Conservation (phyloP, 2,797 vertebrate genomes). For the Myotis findleyi region DNA sequence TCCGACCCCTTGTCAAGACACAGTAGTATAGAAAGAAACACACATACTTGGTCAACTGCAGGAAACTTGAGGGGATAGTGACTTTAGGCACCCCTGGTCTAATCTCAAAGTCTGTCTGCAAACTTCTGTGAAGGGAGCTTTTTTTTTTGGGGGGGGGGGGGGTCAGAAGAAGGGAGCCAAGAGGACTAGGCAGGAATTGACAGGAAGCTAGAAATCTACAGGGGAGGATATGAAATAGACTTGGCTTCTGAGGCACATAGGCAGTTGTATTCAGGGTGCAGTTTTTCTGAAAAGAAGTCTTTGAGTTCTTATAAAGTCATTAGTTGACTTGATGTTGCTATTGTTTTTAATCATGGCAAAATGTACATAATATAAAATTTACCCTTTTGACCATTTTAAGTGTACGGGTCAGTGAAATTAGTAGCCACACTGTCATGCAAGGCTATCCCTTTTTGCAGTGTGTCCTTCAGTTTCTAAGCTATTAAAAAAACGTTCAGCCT, state of each 20-base stretch:
- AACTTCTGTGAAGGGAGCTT: background rate
- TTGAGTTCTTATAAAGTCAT: background rate
- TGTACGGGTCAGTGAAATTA: background rate
- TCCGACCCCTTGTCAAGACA: background rate
- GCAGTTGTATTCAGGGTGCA: background rate
- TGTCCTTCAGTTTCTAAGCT: slow-evolving; percentile 8
- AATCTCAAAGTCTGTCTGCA: background rate
- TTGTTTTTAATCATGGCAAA: background rate
- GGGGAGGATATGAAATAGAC: background rate
- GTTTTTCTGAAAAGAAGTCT: background rate
- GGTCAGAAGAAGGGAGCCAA: background rate
- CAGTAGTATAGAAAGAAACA: background rate
- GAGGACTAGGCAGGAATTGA: too few species aligned
- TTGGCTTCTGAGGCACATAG: background rate
- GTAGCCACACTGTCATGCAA: background rate
- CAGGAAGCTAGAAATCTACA: background rate
- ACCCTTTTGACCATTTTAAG: background rate
- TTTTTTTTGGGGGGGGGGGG: rapidly evolving
- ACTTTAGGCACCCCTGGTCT: too few species aligned
- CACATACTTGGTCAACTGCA: background rate
- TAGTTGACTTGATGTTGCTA: background rate
- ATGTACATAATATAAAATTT: background rate
- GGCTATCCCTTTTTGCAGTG: background rate
- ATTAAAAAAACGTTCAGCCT: background rate
- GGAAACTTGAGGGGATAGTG: background rate